Percentiles rank a stretch among this genome's conserved stretches.
Conservation (phyloP, 2,888 invertebrate species). For the Rhogogaster chlorosoma region DNA sequence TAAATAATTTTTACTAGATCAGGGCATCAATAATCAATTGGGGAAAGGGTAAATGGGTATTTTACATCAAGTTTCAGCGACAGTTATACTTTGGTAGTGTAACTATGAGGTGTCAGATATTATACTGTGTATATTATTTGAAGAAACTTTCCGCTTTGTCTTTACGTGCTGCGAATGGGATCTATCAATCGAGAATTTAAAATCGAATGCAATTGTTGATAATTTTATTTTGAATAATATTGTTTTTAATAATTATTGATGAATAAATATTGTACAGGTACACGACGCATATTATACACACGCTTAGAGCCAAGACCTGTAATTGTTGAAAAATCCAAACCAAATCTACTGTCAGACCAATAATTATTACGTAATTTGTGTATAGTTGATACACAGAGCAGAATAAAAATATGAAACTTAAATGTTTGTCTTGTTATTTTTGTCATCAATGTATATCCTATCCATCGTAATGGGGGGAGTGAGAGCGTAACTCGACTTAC, state of each 20-base stretch:
- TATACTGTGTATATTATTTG: background rate
- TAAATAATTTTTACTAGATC: background rate
- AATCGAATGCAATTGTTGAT: constrained; percentile 54
- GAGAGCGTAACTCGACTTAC: background rate
- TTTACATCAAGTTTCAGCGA: background rate
- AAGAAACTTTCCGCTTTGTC: background rate
- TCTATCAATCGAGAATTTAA: constrained; percentile 24
- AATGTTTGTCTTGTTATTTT: background rate
- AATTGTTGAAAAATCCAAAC: constrained; percentile 46
- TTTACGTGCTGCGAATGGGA: constrained; percentile 23
- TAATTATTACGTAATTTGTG: constrained; percentile 70
- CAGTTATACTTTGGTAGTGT: background rate
- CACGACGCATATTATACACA: constrained; percentile 25
- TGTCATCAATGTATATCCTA: background rate
- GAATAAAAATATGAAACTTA: constrained; percentile 53
- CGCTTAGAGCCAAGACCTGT: constrained; percentile 48
- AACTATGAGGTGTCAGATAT: background rate
- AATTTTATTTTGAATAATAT: constrained; percentile 47
- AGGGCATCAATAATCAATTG: constrained; percentile 13
- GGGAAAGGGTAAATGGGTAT: background rate
- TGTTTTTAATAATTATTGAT: constrained; percentile 48
- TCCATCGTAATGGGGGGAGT: background rate
- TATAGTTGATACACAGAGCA: constrained; percentile 65
- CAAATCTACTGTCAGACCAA: constrained; percentile 66
- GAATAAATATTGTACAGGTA: constrained; percentile 47